Conservation (phyloP, 2,888 invertebrate genomes). For the Heliconius sara region DNA sequence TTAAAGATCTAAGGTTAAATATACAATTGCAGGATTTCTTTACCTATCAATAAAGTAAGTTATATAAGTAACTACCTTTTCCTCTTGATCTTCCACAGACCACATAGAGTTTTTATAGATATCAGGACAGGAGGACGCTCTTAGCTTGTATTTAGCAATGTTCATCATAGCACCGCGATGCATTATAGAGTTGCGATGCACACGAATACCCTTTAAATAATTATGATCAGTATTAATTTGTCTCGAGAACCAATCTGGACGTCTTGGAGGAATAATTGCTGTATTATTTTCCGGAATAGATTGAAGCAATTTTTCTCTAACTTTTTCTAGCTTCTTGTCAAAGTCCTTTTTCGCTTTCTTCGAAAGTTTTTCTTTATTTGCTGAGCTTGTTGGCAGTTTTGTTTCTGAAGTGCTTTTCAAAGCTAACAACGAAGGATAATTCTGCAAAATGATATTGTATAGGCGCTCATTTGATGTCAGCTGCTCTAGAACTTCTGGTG, state of each 20-base stretch:
- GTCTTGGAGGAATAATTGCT: slow-evolving; percentile 63
- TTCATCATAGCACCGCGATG: slow-evolving; percentile 94
- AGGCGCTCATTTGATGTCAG: slow-evolving; percentile 85
- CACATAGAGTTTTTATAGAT: slow-evolving; percentile 95
- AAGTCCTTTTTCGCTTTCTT: slow-evolving; percentile 66
- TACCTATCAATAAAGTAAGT: not conserved
- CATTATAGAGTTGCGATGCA: slow-evolving; percentile 93
- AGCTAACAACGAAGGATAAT: slow-evolving; percentile 87
- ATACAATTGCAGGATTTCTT: not conserved
- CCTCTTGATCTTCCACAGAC: slow-evolving; percentile 89
- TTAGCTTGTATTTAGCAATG: slow-evolving; percentile 90
- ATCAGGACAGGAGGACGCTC: slow-evolving; percentile 96
- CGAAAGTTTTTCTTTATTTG: slow-evolving; percentile 51
- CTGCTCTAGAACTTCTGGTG: slow-evolving; percentile 88
- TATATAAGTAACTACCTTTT: slow-evolving; percentile 67
- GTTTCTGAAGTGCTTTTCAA: slow-evolving; percentile 87
- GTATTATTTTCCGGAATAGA: slow-evolving; percentile 77
- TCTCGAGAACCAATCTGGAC: slow-evolving; percentile 75
- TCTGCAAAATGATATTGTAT: slow-evolving; percentile 88
- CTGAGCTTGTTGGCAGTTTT: slow-evolving; percentile 75
- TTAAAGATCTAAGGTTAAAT: not conserved
- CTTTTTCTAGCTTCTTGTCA: slow-evolving; percentile 72
- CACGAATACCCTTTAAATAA: slow-evolving; percentile 87
- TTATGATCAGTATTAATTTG: slow-evolving; percentile 85
- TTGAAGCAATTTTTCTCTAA: slow-evolving; percentile 71